Evolutionary conservation across 2,888 invertebrate species (phyloP).

Genomic region (Dicyrtomina minuta): DNA sequence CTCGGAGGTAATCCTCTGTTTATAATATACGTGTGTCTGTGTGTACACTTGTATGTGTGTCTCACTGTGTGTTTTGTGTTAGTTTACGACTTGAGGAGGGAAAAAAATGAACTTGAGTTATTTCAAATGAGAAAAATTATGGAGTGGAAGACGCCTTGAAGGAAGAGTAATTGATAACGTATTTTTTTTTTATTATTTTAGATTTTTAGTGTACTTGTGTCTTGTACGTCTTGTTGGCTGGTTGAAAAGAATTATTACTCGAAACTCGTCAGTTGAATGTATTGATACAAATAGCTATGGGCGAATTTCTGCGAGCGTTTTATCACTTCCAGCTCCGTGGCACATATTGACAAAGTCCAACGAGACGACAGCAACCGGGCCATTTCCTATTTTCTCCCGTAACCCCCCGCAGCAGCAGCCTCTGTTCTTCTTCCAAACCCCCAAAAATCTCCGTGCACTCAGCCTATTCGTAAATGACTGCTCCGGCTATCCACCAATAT

Average conservation of each 20-base stretch:
- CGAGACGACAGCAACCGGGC: constrained; percentile 36
- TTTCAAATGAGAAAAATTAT: constrained; percentile 10
- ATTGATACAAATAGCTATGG: constrained; percentile 42
- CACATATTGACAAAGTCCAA: constrained; percentile 45
- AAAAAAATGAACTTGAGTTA: too few relatives aligned
- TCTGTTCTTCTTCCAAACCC: constrained; percentile 22
- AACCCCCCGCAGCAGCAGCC: constrained; percentile 39
- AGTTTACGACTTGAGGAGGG: too few relatives aligned
- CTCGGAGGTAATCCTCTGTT: constrained; percentile 16
- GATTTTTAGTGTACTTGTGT: not conserved
- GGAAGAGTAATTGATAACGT: constrained; percentile 26
- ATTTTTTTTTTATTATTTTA: not conserved
- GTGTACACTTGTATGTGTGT: not conserved
- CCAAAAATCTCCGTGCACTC: constrained; percentile 25
- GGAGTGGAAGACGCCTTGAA: constrained; percentile 14
- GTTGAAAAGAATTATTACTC: constrained; percentile 15
- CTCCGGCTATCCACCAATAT: not conserved
- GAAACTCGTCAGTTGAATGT: constrained; percentile 16
- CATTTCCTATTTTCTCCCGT: constrained; percentile 45
- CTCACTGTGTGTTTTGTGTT: too few relatives aligned
- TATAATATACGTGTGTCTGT: not conserved
- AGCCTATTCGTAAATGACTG: constrained; percentile 3
- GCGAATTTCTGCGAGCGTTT: constrained; percentile 42
- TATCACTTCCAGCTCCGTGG: constrained; percentile 41
- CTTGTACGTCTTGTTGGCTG: constrained; percentile 5